Percentiles rank a stretch among this genome's conserved stretches.
Evolutionary conservation across 1,140 invertebrate species (phyloP).

Genomic region (Drosophila littoralis): DNA sequence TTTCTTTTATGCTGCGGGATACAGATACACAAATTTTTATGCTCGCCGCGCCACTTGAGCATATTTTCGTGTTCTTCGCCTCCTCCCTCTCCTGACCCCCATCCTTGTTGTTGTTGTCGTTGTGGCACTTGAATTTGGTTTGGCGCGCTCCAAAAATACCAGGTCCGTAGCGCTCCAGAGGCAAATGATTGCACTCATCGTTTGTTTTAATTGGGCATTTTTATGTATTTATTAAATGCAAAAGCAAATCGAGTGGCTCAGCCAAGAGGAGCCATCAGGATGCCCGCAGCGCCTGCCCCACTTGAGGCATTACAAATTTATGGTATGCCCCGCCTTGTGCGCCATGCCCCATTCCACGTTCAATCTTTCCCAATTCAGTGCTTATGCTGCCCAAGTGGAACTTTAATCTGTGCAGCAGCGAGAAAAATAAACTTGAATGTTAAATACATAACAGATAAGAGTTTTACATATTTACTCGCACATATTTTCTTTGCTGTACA

Average conservation of each 20-base stretch:
- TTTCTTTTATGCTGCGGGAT: slow-evolving; percentile 66
- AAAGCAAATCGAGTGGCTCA: slow-evolving; percentile 42
- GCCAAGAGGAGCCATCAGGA: slow-evolving; percentile 3
- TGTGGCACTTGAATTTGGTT: slow-evolving; percentile 49
- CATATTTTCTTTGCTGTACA: neutral
- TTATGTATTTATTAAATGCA: slow-evolving; percentile 64
- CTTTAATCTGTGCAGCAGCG: slow-evolving; percentile 27
- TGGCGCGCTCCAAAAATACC: slow-evolving; percentile 46
- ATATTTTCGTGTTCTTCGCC: slow-evolving; percentile 53
- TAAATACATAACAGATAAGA: slow-evolving; percentile 29
- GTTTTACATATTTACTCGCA: slow-evolving; percentile 17
- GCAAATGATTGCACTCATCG: slow-evolving; percentile 55
- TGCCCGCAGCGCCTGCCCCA: slow-evolving; percentile 18
- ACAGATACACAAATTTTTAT: slow-evolving; percentile 69
- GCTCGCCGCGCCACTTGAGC: slow-evolving; percentile 55
- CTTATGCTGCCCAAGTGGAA: neutral
- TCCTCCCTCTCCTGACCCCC: neutral
- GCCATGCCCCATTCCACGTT: neutral
- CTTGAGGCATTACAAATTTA: slow-evolving; percentile 40
- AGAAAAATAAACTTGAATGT: slow-evolving; percentile 10
- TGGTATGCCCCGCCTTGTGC: neutral
- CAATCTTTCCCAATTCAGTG: no score
- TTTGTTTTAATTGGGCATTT: slow-evolving; percentile 73
- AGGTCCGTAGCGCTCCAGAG: slow-evolving; percentile 21
- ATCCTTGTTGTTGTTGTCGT: slow-evolving; percentile 21